Evolutionary conservation across 2,888 invertebrate genomes (phyloP), one percentile per base, ranked within the genome.

Genomic region (Himalopsyche kuldschensis): DNA sequence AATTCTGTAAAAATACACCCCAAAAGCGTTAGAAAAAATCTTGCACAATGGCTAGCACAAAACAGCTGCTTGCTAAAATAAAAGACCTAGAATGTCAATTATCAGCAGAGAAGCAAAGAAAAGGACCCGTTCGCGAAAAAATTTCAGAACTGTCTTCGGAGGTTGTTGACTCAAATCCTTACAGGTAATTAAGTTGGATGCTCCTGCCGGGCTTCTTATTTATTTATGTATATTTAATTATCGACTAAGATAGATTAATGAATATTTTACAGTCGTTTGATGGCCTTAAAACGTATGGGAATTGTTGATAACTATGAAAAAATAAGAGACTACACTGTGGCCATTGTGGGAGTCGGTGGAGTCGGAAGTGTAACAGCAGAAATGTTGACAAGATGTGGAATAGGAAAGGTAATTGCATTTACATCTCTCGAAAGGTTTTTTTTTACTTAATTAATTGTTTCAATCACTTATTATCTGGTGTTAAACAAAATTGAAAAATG

Each of bases 301-400:
- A 99, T 99, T 87, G 99, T 99, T 1, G 94, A 98, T 87, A 97
- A 99, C 90, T 99, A 99, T 89, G 99, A 99, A 91, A 95, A 95
- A 88, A 97, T 98, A 86, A 93, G 99, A 55, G 94, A 96, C 47
- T 95, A 95, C 89, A 94, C 98, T 0, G 96, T 99, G 4, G 97
- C 97, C 6, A 94, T 99, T 55, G 98, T 99, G 11, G 99, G 99
- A 4, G 96, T 99, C 0, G 99, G 99, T 0, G 99, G 99, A 47
- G 99, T 99, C n/a, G 99, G 99, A 69, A 98, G 98, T 92, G 99
- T 99, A 1, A 98, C 99, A 1, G 99, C 99, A 63, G 99, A 99
- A 92, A 99, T 99, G 99, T 92, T 99, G 79, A 99, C 99, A 2
- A 93, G 99, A 86, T 99, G 99, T 90, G 99, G 99, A 1, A 96